Base-by-base conservation (phyloP, 2,797 vertebrate species). In the Acanthopagrus latus region DNA sequence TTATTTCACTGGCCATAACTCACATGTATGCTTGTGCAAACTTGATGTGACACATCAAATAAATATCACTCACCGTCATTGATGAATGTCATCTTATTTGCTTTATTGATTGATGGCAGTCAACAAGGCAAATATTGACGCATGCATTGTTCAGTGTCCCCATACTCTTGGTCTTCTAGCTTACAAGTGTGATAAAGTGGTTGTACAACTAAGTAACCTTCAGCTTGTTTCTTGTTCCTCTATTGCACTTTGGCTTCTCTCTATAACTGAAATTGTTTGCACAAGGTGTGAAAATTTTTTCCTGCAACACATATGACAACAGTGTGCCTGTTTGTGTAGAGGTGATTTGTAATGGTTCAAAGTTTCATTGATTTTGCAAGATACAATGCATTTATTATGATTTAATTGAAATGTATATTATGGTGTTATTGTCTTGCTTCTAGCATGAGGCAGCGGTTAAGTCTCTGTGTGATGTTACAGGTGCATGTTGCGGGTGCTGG, bases 401-500 rank as follows among this genome's bases (percentile, higher is more conserved):
- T n/a, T 0, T 46, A 5, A 47, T 13, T 25, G 18, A 55, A 55
- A 68, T 25, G 7, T 17, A 17, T 23, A 51, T 21, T 18, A 4
- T 29, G 21, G 21, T 25, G 57, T 59, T 52, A 27, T 21, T 23
- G 20, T 41, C 13, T 16, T 54, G 17, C 58, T 16, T 60, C 46
- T 47, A 21, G 3, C 1, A 1, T 2, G 18, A 3, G 33, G 25
- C 8, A 55, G 4, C 44, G 1, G 4, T n/a, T 62, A 51, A 72
- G 17, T 72, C 17, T 75, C n/a, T 82, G 43, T 85, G 57, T 79
- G 33, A 2, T 7, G 0, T 69, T 33, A 3, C 46, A 99, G 98
- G 92, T 99, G 98, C 87, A 99, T 99, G 98, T 89, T 99, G 27
- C 94, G 98, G 71, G 98, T 99, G 79, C 88, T 99, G 76, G 98